Base-by-base conservation (phyloP, 2,113 vertebrate species). In the Catharus minimus region DNA sequence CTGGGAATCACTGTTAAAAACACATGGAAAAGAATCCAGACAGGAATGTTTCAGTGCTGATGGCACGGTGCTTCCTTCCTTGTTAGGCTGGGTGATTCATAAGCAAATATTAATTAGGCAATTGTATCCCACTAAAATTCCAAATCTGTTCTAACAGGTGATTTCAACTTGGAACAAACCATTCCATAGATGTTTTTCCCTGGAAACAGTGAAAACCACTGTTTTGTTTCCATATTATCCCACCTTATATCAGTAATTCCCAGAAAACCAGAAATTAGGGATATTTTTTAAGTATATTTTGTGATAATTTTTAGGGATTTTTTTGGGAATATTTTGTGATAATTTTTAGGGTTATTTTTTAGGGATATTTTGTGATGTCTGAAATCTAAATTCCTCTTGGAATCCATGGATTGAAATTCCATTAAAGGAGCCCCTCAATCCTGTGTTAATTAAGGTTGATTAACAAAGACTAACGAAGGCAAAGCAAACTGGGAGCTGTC, bases 21-120 rank as follows among this genome's bases (percentile, higher is more conserved):
- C 13, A 6, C 1, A 0, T 5, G n/a, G 27, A 13, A 49, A 82
- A 36, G n/a, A 38, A 4, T 38, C 11, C 43, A 32, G 67, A 0
- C 3, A 1, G 4, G 24, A 36, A 50, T 13, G 10, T 26, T 57
- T 14, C 19, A 15, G 33, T 27, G 0, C 46, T 44, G 43, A 2
- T 32, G 56, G 65, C 30, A 23, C 7, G 22, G 30, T 38, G 43
- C 30, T 89, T n/a, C 13, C 14, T 64, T 55, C 39, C 13, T 9
- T 0, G 0, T 71, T 71, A 15, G 4, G 53, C 28, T 3, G 20
- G 19, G 11, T 21, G 16, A 22, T 76, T 32, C 47, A 75, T 10
- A 21, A 43, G 61, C 12, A 27, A 24, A 17, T 57, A 24, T 76
- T 80, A 27, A 8, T 23, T 23, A n/a, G 43, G 53, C 15, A n/a